These are phyloP conservation scores for Zaprionus bogoriensis DNA, from an alignment of 2,888 invertebrate species.

Conservation along the genomic window DNA sequence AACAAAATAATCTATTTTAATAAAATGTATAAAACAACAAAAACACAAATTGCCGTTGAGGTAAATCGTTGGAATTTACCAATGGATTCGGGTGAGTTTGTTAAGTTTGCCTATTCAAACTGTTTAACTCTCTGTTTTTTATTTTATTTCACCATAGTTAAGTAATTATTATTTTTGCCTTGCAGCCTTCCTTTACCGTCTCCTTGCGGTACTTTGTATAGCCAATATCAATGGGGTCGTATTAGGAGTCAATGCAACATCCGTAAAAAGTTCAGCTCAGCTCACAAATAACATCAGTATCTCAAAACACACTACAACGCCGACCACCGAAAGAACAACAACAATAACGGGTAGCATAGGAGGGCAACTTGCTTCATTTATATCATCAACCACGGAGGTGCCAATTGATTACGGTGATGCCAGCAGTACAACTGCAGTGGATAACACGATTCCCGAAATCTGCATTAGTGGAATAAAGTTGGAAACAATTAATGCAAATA, in stretches of 20 bases:
- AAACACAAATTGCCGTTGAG: too few species aligned
- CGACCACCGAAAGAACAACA: not conserved
- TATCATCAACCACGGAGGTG: slow-evolving; percentile 65
- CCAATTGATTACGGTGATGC: slow-evolving; percentile 22
- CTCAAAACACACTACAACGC: slow-evolving; percentile 10
- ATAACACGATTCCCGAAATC: slow-evolving; percentile 70
- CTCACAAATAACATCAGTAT: slow-evolving; percentile 61
- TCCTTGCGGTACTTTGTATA: slow-evolving; percentile 30
- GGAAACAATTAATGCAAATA: slow-evolving; percentile 42
- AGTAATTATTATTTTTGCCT: too few species aligned
- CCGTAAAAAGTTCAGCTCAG: too few species aligned
- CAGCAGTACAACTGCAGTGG: slow-evolving; percentile 47
- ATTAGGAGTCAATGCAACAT: too few species aligned
- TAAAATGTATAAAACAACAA: too few species aligned
- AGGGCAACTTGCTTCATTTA: slow-evolving; percentile 48
- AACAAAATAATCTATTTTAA: too few species aligned
- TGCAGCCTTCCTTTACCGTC: slow-evolving; percentile 34
- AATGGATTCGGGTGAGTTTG: too few species aligned
- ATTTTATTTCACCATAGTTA: too few species aligned
- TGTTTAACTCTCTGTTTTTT: too few species aligned
- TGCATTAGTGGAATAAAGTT: slow-evolving; percentile 80
- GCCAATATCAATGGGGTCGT: slow-evolving; percentile 18
- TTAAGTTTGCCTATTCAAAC: too few species aligned
- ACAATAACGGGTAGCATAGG: slow-evolving; percentile 17
- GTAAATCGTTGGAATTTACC: too few species aligned